Percentiles rank a stretch among this genome's conserved stretches.
These are phyloP conservation scores for Forbesichthys papilliferus DNA, from an alignment of 2,113 vertebrate species.

Conservation along the genomic window DNA sequence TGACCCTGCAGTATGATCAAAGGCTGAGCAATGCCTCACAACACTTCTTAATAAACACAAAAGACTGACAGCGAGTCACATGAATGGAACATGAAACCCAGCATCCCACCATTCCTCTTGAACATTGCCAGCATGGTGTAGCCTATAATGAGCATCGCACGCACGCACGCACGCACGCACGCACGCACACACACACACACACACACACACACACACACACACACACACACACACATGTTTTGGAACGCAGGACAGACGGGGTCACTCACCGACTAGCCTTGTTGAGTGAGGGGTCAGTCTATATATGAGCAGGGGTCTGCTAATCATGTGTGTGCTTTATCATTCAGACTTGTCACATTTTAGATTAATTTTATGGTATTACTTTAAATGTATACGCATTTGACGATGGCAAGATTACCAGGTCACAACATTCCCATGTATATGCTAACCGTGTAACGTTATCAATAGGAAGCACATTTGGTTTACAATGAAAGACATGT, in stretches of 20 bases:
- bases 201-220: not conserved
- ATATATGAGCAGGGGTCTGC: not conserved
- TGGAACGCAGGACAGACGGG: not conserved
- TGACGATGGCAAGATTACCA: no score
- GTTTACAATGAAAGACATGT: no score
- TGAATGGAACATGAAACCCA: slow-evolving; percentile 9
- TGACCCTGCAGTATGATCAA: slow-evolving; percentile 1
- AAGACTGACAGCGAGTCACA: not conserved
- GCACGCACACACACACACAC: not conserved
- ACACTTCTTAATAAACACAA: not conserved
- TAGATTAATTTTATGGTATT: no score
- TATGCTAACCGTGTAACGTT: no score
- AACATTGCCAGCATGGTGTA: not conserved
- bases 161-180: not conserved
- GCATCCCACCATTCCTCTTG: not conserved
- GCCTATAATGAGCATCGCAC: not conserved
- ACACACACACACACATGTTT: not conserved
- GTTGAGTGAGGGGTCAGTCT: not conserved
- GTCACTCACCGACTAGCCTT: not conserved
- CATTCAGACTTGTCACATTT: no score
- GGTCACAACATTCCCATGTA: no score
- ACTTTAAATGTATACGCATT: no score
- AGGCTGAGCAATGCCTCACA: not conserved
- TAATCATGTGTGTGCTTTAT: not conserved
- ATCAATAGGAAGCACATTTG: no score